Percentiles rank a stretch among this genome's conserved stretches.
Evolutionary conservation across 2,113 vertebrate genomes (phyloP).

Genomic region (Lutjanus erythropterus): DNA sequence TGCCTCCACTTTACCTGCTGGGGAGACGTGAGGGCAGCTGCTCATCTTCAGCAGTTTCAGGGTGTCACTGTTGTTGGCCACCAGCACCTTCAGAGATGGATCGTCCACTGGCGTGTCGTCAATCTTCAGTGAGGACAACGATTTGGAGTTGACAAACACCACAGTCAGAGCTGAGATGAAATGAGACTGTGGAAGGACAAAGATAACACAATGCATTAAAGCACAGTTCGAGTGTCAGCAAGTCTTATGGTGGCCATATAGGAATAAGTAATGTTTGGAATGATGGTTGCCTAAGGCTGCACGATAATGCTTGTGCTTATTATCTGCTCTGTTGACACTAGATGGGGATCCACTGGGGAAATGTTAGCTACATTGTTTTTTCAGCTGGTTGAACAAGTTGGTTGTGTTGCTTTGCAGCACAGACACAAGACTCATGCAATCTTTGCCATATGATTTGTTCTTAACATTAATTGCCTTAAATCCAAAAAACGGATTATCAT

Average conservation of each 20-base stretch:
- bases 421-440: too few species aligned
- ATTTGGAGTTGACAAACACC: conserved; percentile 99
- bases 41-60: conserved; percentile 97
- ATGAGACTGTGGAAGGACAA: conserved; percentile 76
- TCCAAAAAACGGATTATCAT: too few species aligned
- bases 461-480: too few species aligned
- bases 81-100: conserved; percentile 95
- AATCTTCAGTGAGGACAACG: conserved; percentile 96
- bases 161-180: conserved; percentile 96
- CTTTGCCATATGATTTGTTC: too few species aligned
- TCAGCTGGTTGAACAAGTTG: too few species aligned
- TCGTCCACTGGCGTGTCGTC: conserved; percentile 97
- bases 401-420: too few species aligned
- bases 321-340: too few species aligned
- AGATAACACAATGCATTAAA: background rate
- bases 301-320: too few species aligned
- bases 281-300: too few species aligned
- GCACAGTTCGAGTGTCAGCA: background rate
- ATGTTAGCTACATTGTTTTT: too few species aligned
- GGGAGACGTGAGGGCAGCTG: conserved; percentile 90
- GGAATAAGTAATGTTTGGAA: background rate
- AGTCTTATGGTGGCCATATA: background rate
- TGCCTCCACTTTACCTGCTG: conserved; percentile 76
- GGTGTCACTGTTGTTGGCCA: conserved; percentile 97
- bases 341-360: too few species aligned